Base-by-base conservation (phyloP, 2,797 vertebrate species). In the Esox masquinongy region DNA sequence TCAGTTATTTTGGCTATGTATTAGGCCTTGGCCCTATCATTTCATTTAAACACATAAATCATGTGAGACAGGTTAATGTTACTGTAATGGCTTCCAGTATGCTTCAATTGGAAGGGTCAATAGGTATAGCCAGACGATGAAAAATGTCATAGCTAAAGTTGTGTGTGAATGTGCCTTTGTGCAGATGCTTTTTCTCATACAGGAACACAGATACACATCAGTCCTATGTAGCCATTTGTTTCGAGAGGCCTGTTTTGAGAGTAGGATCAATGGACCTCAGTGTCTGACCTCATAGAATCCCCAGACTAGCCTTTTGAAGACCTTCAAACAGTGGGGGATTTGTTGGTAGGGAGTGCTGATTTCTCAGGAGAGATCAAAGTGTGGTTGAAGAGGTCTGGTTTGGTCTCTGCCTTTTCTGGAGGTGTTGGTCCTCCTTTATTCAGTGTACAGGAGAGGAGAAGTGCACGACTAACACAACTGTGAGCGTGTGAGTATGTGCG, bases 31-130 rank as follows among this genome's bases (percentile, higher is more conserved):
- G 8, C n/a, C 53, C 53, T 72, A 72, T 76, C 76, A 74, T 64
- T 72, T 22, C 50, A 5, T 47, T 75, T 73, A 68, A 47, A 26
- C 64, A 70, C 69, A 87, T 86, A 83, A 81, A 82, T 88, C 82
- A 86, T 43, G 7, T 70, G 17, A 2, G 82, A 83, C 82, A 79
- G 76, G 61, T 77, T 86, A 79, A 78, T 79, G 64, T 74, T 74
- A 26, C 76, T 72, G 69, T 79, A 83, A 84, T 78, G 76, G 75
- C 79, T 78, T 74, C 72, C 82, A 78, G 72, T 72, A 39, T 72
- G 80, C 80, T 82, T 85, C 80, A 84, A 64, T 59, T 78, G 73
- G 59, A 50, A 16, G 67, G 83, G 72, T 86, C 75, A 80, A 82
- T 78, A 2, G 50, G 63, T 76, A 59, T 73, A 68, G 70, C 70